Percentiles rank a stretch among this genome's conserved stretches.
Conservation (phyloP, 2,113 vertebrate species). For the Otocyon megalotis region DNA sequence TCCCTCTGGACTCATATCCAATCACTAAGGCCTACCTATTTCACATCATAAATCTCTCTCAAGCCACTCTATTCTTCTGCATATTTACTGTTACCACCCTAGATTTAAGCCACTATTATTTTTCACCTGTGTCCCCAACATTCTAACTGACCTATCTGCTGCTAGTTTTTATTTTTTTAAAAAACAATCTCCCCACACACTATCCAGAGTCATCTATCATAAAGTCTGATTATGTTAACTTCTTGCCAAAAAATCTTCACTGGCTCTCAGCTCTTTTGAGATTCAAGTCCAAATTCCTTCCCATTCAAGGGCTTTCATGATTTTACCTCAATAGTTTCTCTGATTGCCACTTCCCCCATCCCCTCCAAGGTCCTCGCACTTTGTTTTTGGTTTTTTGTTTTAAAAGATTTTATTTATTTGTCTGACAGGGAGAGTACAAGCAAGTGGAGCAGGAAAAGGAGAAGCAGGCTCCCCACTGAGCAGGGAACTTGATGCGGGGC, state of each 20-base stretch:
- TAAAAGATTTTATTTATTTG: too few relatives aligned
- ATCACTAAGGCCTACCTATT: neutral
- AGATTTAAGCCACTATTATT: neutral
- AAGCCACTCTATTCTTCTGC: neutral
- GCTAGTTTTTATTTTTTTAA: neutral
- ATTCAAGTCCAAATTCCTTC: neutral
- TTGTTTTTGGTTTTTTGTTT: neutral
- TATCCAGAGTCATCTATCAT: neutral
- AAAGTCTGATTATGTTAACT: neutral
- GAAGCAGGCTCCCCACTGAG: too few relatives aligned
- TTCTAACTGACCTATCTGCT: neutral
- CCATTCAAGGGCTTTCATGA: neutral
- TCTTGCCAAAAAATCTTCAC: slow-evolving; percentile 9
- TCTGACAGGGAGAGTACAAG: too few relatives aligned
- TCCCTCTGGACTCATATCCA: neutral
- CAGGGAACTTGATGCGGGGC: too few relatives aligned
- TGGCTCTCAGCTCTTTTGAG: neutral
- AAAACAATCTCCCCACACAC: neutral
- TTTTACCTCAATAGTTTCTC: neutral
- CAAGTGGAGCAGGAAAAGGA: too few relatives aligned
- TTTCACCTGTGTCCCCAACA: neutral
- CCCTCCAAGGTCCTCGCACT: neutral
- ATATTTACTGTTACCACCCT: neutral
- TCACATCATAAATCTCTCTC: neutral
- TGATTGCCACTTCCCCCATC: neutral